Conservation (phyloP, 2,888 invertebrate species). For the Drosophila cognata region DNA sequence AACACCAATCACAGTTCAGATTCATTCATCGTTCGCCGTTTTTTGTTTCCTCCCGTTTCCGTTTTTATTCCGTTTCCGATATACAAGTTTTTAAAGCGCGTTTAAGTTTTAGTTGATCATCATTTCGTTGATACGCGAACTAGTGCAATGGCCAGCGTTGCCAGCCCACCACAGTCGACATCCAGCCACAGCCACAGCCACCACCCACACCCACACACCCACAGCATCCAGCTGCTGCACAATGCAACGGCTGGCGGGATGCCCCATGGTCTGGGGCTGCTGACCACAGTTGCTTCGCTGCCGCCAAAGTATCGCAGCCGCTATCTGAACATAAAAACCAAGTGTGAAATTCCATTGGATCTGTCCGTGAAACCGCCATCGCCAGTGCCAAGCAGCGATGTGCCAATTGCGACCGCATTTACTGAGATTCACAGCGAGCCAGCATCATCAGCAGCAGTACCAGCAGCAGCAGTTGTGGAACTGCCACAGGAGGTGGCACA, state of each 20-base stretch:
- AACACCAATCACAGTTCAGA: slow-evolving; percentile 6
- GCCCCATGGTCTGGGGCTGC: slow-evolving; percentile 83
- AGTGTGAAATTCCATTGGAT: slow-evolving; percentile 88
- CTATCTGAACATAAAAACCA: slow-evolving; percentile 83
- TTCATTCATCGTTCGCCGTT: slow-evolving; percentile 18
- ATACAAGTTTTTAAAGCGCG: slow-evolving; percentile 55
- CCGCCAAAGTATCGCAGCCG: slow-evolving; percentile 85
- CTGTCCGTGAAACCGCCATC: slow-evolving; percentile 88
- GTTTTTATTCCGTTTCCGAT: slow-evolving; percentile 32
- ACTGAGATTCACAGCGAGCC: slow-evolving; percentile 77
- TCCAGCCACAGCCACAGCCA: slow-evolving; percentile 38
- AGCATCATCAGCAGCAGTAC: neutral
- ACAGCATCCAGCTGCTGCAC: slow-evolving; percentile 78
- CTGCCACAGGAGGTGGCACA: slow-evolving; percentile 45
- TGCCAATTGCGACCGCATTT: slow-evolving; percentile 77
- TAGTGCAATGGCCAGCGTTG: slow-evolving; percentile 62
- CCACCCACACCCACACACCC: slow-evolving; percentile 50
- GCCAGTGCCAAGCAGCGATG: slow-evolving; percentile 66
- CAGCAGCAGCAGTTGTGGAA: slow-evolving; percentile 11
- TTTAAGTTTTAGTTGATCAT: slow-evolving; percentile 66
- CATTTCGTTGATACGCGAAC: slow-evolving; percentile 57
- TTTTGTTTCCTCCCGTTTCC: slow-evolving; percentile 37
- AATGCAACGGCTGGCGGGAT: slow-evolving; percentile 69
- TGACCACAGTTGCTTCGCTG: slow-evolving; percentile 85
- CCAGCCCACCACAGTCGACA: slow-evolving; percentile 45